Conservation (phyloP, 2,888 invertebrate genomes). For the Harpagoxenus sublaevis region DNA sequence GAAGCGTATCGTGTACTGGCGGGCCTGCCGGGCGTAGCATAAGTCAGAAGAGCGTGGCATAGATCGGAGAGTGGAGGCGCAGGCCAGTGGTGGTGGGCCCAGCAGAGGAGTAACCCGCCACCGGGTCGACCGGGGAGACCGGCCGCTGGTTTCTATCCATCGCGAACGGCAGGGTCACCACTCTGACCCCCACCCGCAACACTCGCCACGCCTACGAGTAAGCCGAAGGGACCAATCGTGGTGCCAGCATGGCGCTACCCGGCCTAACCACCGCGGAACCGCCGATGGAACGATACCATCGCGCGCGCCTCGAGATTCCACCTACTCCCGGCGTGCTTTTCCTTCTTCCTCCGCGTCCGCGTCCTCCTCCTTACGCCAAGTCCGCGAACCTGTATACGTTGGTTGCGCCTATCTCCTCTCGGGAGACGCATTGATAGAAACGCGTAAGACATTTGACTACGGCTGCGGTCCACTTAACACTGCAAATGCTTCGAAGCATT, state of each 20-base stretch:
- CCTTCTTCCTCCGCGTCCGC: slow-evolving; percentile 53
- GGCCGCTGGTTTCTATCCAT: slow-evolving; percentile 71
- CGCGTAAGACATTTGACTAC: slow-evolving; percentile 14
- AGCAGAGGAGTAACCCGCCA: slow-evolving; percentile 69
- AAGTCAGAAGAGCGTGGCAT: slow-evolving; percentile 76
- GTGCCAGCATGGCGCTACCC: slow-evolving; percentile 82
- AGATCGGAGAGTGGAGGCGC: slow-evolving; percentile 73
- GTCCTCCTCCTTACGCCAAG: not conserved
- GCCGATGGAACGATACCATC: slow-evolving; percentile 70
- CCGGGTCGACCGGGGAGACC: slow-evolving; percentile 63
- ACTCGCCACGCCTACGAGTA: slow-evolving; percentile 75
- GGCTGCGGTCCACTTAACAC: too few species aligned
- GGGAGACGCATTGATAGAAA: slow-evolving; percentile 12
- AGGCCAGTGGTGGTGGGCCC: slow-evolving; percentile 57
- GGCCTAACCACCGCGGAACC: slow-evolving; percentile 60
- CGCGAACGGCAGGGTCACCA: slow-evolving; percentile 52
- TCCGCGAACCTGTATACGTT: slow-evolving; percentile 27
- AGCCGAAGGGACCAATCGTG: slow-evolving; percentile 77
- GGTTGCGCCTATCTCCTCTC: slow-evolving; percentile 18
- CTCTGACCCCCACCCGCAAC: slow-evolving; percentile 58
- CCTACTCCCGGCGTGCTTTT: slow-evolving; percentile 70
- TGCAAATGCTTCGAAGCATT: too few species aligned
- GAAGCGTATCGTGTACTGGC: slow-evolving; percentile 82
- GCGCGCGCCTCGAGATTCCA: slow-evolving; percentile 76
- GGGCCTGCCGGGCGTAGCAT: slow-evolving; percentile 75